Conservation (phyloP, 2,888 invertebrate species). For the Troides oblongomaculatus region DNA sequence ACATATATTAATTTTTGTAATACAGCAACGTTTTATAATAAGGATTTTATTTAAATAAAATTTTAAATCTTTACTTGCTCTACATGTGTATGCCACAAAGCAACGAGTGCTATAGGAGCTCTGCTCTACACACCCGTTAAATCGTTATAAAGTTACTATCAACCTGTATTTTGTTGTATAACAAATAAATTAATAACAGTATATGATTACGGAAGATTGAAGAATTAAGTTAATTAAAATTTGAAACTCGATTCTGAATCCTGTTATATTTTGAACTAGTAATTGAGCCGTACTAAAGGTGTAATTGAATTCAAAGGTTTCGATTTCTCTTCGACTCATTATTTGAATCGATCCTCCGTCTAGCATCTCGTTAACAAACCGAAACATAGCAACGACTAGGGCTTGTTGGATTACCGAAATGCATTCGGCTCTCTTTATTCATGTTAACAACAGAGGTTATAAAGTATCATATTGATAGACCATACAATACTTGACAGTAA, state of each 20-base stretch:
- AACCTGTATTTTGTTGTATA: too few relatives aligned
- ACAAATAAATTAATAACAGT: too few relatives aligned
- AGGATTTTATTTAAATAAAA: too few relatives aligned
- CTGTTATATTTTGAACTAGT: constrained; percentile 19
- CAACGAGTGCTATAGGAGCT: too few relatives aligned
- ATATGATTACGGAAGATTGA: neutral
- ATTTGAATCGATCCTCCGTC: constrained; percentile 13
- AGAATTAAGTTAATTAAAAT: constrained; percentile 5
- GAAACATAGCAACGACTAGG: constrained; percentile 1
- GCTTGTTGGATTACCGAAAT: neutral
- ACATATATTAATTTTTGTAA: neutral
- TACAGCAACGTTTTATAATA: too few relatives aligned
- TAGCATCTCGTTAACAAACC: neutral
- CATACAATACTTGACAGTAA: neutral
- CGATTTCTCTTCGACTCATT: constrained; percentile 18
- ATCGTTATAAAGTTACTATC: too few relatives aligned
- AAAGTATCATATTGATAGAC: neutral
- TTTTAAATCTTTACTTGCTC: too few relatives aligned
- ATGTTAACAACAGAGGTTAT: neutral
- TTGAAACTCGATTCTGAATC: constrained; percentile 10
- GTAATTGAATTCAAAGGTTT: constrained; percentile 21
- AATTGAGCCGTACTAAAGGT: constrained; percentile 10
- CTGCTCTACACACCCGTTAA: too few relatives aligned
- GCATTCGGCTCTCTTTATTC: neutral
- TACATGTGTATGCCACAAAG: too few relatives aligned